phyloP scores from a whole-genome alignment of 2,113 vertebrate species.

The Nycticryphes semicollaris region DNA sequence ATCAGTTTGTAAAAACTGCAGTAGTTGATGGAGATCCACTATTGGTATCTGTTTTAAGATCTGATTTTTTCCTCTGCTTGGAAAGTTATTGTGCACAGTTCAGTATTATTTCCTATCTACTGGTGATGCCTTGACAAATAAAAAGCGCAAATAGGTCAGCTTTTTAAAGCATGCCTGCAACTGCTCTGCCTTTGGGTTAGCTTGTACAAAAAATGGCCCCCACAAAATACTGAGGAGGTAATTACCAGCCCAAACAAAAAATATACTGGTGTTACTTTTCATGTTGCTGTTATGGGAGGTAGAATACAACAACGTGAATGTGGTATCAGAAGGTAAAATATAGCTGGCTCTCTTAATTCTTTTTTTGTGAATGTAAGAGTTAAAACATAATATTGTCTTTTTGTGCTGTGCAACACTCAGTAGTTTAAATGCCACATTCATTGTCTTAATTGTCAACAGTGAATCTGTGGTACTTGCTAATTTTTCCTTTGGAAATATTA shows the following conservation, averaged over 20 bases:
- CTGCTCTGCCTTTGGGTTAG: background rate
- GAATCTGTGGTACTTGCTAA: background rate
- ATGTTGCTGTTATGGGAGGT: background rate
- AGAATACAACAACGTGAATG: background rate
- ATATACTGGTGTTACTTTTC: background rate
- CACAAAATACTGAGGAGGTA: background rate
- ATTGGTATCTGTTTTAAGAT: background rate
- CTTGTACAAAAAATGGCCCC: background rate
- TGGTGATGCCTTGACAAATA: background rate
- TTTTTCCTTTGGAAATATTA: constrained; percentile 38
- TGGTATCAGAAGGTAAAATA: background rate
- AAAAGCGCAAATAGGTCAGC: background rate
- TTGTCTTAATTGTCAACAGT: constrained; percentile 45
- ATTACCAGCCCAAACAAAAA: background rate
- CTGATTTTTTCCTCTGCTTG: background rate
- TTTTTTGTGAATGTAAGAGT: background rate
- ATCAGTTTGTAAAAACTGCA: background rate
- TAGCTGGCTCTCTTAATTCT: background rate
- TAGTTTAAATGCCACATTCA: constrained; percentile 29
- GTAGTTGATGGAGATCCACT: background rate
- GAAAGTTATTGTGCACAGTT: background rate
- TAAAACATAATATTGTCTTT: constrained; percentile 4
- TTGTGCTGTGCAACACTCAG: background rate
- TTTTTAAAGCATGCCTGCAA: background rate
- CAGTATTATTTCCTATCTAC: background rate